Conservation (phyloP, 2,888 invertebrate genomes). For the Diaperis boleti region DNA sequence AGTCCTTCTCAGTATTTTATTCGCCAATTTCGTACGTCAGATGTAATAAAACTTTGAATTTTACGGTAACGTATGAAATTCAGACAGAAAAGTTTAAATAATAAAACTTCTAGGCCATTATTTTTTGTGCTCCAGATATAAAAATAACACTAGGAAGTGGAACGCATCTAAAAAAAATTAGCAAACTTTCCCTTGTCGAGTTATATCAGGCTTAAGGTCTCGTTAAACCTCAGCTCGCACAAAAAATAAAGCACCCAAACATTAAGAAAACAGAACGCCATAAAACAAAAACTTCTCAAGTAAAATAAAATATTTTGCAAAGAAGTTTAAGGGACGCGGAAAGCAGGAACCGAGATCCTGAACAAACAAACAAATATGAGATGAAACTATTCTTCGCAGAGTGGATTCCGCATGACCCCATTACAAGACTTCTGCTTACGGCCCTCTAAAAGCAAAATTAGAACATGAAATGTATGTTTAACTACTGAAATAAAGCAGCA, state of each 20-base stretch:
- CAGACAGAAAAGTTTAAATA: slow-evolving; percentile 27
- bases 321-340: slow-evolving; percentile 44
- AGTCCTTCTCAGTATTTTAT: slow-evolving; percentile 24
- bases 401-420: slow-evolving; percentile 54
- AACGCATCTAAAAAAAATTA: slow-evolving; percentile 7
- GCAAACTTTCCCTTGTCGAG: slow-evolving; percentile 1
- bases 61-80: slow-evolving; percentile 31
- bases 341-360: slow-evolving; percentile 40
- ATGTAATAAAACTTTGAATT: slow-evolving; percentile 28
- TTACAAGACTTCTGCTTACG: slow-evolving; percentile 55
- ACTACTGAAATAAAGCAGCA: slow-evolving; percentile 60
- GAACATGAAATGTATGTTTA: slow-evolving; percentile 63
- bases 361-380: slow-evolving; percentile 54
- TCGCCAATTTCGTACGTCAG: slow-evolving; percentile 28
- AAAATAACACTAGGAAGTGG: slow-evolving; percentile 12
- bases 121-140: slow-evolving; percentile 6
- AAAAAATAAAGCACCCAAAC: slow-evolving; percentile 42
- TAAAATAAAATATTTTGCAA: slow-evolving; percentile 51
- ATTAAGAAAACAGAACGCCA: slow-evolving; percentile 52
- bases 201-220: slow-evolving; percentile 17
- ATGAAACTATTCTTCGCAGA: slow-evolving; percentile 54
- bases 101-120: slow-evolving; percentile 28
- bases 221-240: slow-evolving; percentile 35
- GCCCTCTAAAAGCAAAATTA: slow-evolving; percentile 63
- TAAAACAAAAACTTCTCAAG: slow-evolving; percentile 52